These are phyloP conservation scores for Ferrisia virgata DNA, from an alignment of 2,888 invertebrate genomes.

Conservation along the genomic window DNA sequence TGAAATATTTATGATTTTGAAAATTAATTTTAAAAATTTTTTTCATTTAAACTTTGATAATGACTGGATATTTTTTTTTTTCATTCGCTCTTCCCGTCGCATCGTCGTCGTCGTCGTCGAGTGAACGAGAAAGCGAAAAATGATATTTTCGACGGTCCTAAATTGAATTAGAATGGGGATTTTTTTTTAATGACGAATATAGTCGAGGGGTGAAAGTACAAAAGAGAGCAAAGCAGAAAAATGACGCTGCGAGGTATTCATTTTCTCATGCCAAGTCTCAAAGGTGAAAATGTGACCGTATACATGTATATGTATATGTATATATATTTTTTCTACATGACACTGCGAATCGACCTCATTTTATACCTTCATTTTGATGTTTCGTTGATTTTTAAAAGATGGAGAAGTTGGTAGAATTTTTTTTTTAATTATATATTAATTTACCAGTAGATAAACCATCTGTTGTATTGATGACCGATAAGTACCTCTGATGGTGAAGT, in stretches of 20 bases:
- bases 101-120: too few species aligned
- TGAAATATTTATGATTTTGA: constrained; percentile 3
- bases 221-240: not conserved
- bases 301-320: not conserved
- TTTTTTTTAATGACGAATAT: not conserved
- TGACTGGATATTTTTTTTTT: not conserved
- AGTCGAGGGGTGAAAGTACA: not conserved
- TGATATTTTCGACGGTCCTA: not conserved
- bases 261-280: not conserved
- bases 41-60: not conserved
- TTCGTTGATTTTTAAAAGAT: too few species aligned
- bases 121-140: not conserved
- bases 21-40: not conserved
- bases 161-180: not conserved
- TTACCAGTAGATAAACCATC: too few species aligned
- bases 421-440: too few species aligned
- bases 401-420: too few species aligned
- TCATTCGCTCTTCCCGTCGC: not conserved
- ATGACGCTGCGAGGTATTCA: not conserved
- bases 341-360: not conserved
- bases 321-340: not conserved
- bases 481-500: too few species aligned
- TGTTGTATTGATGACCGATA: too few species aligned
- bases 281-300: not conserved
- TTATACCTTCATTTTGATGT: too few species aligned